Evolutionary conservation across 2,797 vertebrate species (phyloP).

Genomic region (Gadopsis bispinosus): DNA sequence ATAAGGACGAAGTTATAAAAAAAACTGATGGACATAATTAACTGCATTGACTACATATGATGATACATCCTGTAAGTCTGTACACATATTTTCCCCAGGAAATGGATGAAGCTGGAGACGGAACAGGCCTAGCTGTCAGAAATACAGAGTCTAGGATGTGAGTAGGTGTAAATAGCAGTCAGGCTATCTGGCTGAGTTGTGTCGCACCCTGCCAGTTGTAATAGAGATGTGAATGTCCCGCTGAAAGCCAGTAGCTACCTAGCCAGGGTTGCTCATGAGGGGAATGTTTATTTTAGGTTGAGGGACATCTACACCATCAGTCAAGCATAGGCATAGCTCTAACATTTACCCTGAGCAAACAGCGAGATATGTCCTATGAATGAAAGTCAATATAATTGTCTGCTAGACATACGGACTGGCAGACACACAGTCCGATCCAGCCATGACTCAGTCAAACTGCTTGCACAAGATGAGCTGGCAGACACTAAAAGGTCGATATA

Average conservation of each 20-base stretch:
- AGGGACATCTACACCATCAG: conserved; percentile 61
- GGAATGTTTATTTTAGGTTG: conserved; percentile 67
- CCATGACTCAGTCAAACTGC: conserved; percentile 54
- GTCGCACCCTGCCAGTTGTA: conserved; percentile 57
- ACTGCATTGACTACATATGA: conserved; percentile 31
- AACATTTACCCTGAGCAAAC: conserved; percentile 78
- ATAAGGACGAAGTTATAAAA: conserved; percentile 23
- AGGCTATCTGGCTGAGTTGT: conserved; percentile 57
- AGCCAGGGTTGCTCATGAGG: conserved; percentile 40
- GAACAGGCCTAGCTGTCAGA: conserved; percentile 55
- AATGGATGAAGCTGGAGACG: conserved; percentile 33
- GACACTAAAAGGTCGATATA: conserved; percentile 56
- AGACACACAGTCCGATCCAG: conserved; percentile 39
- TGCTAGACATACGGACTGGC: conserved; percentile 38
- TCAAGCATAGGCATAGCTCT: conserved; percentile 65
- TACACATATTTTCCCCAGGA: conserved; percentile 31
- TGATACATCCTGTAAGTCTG: conserved; percentile 37
- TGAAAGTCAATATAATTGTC: conserved; percentile 72
- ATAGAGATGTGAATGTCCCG: conserved; percentile 58
- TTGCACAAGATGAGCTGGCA: conserved; percentile 43
- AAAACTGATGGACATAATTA: conserved; percentile 43
- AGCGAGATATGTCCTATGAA: conserved; percentile 63
- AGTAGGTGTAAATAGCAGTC: conserved; percentile 57
- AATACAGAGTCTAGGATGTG: conserved; percentile 43
- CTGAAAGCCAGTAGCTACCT: conserved; percentile 56